Evolutionary conservation across 2,113 vertebrate genomes (phyloP).

Genomic region (Rhea pennata): DNA sequence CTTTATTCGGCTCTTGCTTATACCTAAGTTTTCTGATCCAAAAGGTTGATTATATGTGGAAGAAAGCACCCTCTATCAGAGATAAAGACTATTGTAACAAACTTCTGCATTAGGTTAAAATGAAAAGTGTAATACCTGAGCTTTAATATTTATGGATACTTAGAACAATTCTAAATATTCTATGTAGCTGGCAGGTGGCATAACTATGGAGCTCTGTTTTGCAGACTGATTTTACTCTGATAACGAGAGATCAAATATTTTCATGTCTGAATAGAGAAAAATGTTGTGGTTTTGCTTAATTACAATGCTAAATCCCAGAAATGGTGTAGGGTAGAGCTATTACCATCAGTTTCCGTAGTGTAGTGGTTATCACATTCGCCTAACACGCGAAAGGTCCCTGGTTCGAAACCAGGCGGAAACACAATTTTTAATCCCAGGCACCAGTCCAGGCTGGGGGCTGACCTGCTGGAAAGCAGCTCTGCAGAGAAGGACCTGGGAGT

Average conservation of each 20-base stretch:
- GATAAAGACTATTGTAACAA: not conserved
- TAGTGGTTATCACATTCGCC: constrained; percentile 76
- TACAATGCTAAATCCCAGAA: not conserved
- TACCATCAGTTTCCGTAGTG: constrained; percentile 56
- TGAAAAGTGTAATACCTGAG: not conserved
- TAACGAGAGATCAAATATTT: not conserved
- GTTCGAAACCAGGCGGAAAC: constrained; percentile 73
- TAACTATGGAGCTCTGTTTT: not conserved
- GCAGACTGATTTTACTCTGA: not conserved
- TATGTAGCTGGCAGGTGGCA: not conserved
- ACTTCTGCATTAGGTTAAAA: not conserved
- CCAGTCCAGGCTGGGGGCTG: no score
- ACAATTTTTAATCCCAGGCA: not conserved
- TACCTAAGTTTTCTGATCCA: not conserved
- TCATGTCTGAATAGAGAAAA: not conserved
- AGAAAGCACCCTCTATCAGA: not conserved
- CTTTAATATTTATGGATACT: not conserved
- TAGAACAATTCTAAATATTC: not conserved
- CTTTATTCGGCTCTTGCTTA: not conserved
- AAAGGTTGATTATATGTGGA: not conserved
- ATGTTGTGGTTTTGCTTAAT: not conserved
- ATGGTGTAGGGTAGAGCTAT: not conserved
- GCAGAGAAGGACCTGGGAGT: no score
- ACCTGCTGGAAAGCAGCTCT: no score
- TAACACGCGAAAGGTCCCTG: constrained; percentile 71